These are phyloP conservation scores for Charaxes varanes DNA, from an alignment of 1,140 invertebrate species.

Conservation along the genomic window DNA sequence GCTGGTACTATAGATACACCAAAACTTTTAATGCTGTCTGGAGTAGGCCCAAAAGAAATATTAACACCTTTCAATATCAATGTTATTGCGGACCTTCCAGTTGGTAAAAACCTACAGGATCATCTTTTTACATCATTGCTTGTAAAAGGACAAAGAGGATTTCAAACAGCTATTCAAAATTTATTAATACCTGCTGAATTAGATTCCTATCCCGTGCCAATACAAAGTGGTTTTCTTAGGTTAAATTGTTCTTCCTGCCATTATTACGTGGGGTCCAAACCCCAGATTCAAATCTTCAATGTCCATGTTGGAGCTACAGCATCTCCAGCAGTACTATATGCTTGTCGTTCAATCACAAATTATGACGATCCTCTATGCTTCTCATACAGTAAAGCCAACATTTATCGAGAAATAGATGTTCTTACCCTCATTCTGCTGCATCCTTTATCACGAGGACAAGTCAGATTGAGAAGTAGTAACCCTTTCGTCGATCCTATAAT, in stretches of 20 bases:
- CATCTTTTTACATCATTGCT: slow-evolving; percentile 62
- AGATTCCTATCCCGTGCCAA: slow-evolving; percentile 35
- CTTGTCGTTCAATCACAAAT: slow-evolving; percentile 79
- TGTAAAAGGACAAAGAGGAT: slow-evolving; percentile 36
- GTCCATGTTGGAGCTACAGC: slow-evolving; percentile 38
- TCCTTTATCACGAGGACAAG: slow-evolving; percentile 75
- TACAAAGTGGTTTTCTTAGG: slow-evolving; percentile 43
- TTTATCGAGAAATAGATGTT: slow-evolving; percentile 60
- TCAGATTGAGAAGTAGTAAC: slow-evolving; percentile 73
- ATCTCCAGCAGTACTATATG: slow-evolving; percentile 80
- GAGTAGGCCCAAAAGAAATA: slow-evolving; percentile 79
- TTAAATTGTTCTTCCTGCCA: slow-evolving; percentile 21
- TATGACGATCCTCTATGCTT: slow-evolving; percentile 78
- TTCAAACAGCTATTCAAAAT: slow-evolving; percentile 36
- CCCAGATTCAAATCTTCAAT: slow-evolving; percentile 58
- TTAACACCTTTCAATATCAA: slow-evolving; percentile 74
- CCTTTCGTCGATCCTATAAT: slow-evolving; percentile 78
- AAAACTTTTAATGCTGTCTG: slow-evolving; percentile 81
- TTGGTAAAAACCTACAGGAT: slow-evolving; percentile 83
- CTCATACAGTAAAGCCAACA: slow-evolving; percentile 80
- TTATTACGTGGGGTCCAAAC: slow-evolving; percentile 19
- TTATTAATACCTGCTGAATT: slow-evolving; percentile 33
- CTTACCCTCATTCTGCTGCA: slow-evolving; percentile 63
- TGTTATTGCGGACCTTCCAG: slow-evolving; percentile 76
- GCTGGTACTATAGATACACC: slow-evolving; percentile 79